A percentile compares a stretch with the other conserved stretches of the same genome.
These are phyloP conservation scores for Danio choprae DNA, from an alignment of 2,797 vertebrate species.

Conservation along the genomic window DNA sequence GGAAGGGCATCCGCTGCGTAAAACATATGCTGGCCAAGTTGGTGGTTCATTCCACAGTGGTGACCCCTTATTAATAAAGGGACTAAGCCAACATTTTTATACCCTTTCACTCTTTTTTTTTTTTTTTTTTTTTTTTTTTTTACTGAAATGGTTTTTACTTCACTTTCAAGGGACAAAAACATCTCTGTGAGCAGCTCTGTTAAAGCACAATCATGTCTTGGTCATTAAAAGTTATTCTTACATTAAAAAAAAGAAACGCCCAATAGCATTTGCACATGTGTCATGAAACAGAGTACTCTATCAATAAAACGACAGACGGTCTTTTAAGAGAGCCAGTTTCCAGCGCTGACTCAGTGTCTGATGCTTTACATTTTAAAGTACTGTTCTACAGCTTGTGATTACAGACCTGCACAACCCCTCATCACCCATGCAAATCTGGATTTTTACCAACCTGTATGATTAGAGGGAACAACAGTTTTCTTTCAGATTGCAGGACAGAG, in stretches of 20 bases:
- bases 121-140: no score
- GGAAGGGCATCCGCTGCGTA: no score
- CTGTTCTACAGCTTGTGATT: conserved; percentile 12
- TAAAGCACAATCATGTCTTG: background rate
- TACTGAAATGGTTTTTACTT: background rate
- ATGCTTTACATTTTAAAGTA: background rate
- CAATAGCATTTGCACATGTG: conserved; percentile 40
- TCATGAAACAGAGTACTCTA: conserved; percentile 15
- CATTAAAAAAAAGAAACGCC: conserved; percentile 9
- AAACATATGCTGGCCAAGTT: no score
- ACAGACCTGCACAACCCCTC: conserved; percentile 18
- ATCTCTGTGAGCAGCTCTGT: background rate
- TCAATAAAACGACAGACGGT: conserved; percentile 24
- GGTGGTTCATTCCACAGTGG: no score
- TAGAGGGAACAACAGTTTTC: background rate
- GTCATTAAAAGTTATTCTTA: conserved; percentile 6
- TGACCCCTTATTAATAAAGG: no score
- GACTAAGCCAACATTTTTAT: no score
- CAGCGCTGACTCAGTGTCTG: background rate
- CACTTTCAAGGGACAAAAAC: background rate
- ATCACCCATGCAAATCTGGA: background rate
- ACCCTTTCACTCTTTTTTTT: no score
- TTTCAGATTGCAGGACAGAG: background rate
- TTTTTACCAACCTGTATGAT: background rate
- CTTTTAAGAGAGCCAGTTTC: conserved; percentile 31